Base-by-base conservation (phyloP, 2,113 vertebrate species). In the Spea multiplicata region DNA sequence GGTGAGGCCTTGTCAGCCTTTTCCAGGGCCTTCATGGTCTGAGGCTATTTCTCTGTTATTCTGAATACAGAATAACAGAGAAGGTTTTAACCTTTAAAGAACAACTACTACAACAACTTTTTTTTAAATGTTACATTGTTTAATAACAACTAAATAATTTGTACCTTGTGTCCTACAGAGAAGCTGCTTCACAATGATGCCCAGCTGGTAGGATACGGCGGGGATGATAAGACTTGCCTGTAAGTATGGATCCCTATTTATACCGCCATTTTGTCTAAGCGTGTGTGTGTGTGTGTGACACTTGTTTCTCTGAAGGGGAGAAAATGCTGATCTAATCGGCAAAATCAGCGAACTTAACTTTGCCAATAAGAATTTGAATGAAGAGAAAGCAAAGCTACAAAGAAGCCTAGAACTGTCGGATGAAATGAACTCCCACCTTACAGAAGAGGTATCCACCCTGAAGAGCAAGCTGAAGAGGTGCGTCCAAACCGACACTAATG, bases 401-500 rank as follows among this genome's bases (percentile, higher is more conserved):
- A 87, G 74, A 52, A 88, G 84, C 0, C 73, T 90, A 59, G 90
- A 91, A 74, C 77, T 80, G 0, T 87, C 87, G 0, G 90, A 91
- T 44, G 90, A 91, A 66, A 77, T 84, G 2, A 85, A 85, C 0
- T 75, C 83, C 0, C 83, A 76, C 61, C 85, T 91, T 0, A 81
- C 82, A 1, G 89, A 90, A 59, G 89, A 89, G 77, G 84, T 90
- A 1, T 1, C 7, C n/a, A 75, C 83, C 30, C 82, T 91, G 80
- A 88, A 89, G 49, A 86, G 47, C 73, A 87, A 87, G 68, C 81
- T 91, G 5, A 89, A 85, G 67, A 85, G 84, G 90, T 91, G 68
- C 61, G 57, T 50, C 7, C 8, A 3, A 9, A 12, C 13, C 3
- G 52, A 17, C 45, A 46, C 14, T 59, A 3, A 30, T n/a, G n/a